These are phyloP conservation scores for Egretta garzetta DNA, from an alignment of 2,113 vertebrate genomes.

Conservation along the genomic window DNA sequence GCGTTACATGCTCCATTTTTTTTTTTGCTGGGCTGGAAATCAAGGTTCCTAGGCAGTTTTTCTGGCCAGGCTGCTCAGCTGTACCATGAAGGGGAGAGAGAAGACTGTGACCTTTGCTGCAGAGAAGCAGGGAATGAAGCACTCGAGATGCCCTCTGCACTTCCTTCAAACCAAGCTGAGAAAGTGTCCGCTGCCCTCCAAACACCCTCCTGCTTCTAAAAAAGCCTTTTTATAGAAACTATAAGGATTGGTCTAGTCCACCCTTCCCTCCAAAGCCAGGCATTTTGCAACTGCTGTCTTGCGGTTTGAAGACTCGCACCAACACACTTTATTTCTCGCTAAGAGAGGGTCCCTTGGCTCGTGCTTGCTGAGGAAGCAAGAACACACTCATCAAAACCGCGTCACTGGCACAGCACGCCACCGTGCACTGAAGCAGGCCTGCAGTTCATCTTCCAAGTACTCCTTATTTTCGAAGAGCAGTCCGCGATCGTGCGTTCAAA, in stretches of 20 bases:
- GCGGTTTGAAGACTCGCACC: background rate
- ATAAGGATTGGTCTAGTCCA: background rate
- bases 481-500: background rate
- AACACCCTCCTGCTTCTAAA: background rate
- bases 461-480: background rate
- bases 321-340: background rate
- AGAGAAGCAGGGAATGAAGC: background rate
- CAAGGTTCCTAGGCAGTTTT: background rate
- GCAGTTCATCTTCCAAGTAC: conserved; percentile 8
- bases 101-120: background rate
- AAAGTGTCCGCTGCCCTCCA: background rate
- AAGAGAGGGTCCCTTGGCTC: background rate
- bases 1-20: background rate
- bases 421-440: background rate
- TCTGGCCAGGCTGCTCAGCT: background rate
- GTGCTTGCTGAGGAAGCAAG: background rate
- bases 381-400: background rate
- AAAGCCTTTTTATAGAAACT: background rate
- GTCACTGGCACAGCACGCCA: background rate
- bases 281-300: background rate
- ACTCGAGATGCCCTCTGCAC: too few species aligned
- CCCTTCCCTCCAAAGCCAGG: background rate
- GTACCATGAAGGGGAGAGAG: background rate
- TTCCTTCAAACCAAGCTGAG: background rate
- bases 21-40: background rate